Evolutionary conservation across 2,113 vertebrate genomes (phyloP).

Genomic region (Prochilodus magdalenae): DNA sequence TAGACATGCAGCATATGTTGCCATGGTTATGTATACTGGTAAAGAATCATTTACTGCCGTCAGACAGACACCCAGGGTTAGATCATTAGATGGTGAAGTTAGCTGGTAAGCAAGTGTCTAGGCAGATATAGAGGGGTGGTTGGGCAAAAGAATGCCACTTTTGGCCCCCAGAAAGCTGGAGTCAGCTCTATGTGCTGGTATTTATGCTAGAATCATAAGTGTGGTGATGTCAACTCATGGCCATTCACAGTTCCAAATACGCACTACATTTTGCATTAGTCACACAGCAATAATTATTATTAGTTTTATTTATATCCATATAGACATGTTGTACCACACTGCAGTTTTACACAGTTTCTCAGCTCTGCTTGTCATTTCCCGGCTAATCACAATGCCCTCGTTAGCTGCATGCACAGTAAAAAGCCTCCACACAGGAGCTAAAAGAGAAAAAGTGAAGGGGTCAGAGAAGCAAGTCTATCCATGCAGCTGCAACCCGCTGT

Average conservation of each 20-base stretch:
- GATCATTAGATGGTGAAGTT: too few relatives aligned
- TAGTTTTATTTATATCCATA: neutral
- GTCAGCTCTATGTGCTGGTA: neutral
- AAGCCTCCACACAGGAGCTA: slow-evolving; percentile 1
- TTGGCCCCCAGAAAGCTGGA: too few relatives aligned
- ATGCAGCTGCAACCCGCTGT: slow-evolving; percentile 7
- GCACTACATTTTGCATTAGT: neutral
- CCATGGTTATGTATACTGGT: too few relatives aligned
- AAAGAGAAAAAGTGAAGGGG: slow-evolving; percentile 34
- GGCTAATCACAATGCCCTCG: slow-evolving; percentile 34
- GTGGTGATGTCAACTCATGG: neutral
- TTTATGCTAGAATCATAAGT: neutral
- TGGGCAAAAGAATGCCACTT: too few relatives aligned
- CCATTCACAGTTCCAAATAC: neutral
- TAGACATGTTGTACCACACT: neutral
- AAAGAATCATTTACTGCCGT: too few relatives aligned
- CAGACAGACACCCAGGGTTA: too few relatives aligned
- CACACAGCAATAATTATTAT: neutral
- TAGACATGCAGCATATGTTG: too few relatives aligned
- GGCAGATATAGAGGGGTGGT: too few relatives aligned
- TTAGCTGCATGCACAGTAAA: slow-evolving; percentile 35
- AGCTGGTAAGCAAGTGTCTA: too few relatives aligned
- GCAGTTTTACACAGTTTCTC: neutral
- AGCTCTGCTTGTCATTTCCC: slow-evolving; percentile 27
- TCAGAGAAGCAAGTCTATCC: slow-evolving; percentile 22